These are phyloP conservation scores for Thaumatotibia leucotreta DNA, from an alignment of 1,140 invertebrate species.

Conservation along the genomic window DNA sequence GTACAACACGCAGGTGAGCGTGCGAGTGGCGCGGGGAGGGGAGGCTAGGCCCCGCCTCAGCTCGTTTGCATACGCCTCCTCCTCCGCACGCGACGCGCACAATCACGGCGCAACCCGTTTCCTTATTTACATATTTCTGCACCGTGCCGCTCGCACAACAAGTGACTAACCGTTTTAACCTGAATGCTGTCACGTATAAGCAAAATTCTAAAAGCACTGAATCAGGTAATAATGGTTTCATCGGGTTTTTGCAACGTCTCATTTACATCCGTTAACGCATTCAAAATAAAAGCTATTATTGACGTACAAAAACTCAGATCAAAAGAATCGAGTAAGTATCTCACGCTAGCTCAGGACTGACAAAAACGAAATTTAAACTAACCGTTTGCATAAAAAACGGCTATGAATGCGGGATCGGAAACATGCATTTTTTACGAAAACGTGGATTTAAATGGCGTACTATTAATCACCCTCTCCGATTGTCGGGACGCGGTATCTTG, in stretches of 20 bases:
- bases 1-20: constrained; percentile 22
- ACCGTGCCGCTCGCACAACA: not conserved
- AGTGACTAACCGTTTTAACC: not conserved
- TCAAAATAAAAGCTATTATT: not conserved
- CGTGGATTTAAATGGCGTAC: constrained; percentile 3
- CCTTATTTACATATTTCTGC: not conserved
- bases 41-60: constrained; percentile 25
- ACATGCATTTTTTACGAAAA: constrained; percentile 13
- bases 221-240: not conserved
- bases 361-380: not conserved
- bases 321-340: constrained; percentile 1
- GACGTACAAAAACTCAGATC: not conserved
- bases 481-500: not conserved
- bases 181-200: not conserved
- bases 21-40: constrained; percentile 42
- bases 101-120: constrained; percentile 5
- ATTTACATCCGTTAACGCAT: not conserved
- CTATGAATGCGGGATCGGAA: constrained; percentile 6
- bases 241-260: not conserved
- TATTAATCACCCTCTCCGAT: not conserved
- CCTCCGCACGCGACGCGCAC: constrained; percentile 6
- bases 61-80: constrained; percentile 37
- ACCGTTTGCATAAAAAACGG: constrained; percentile 4
- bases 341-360: not conserved
- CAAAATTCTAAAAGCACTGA: not conserved